Conservation (phyloP, 2,797 vertebrate species). For the Agapornis canus region DNA sequence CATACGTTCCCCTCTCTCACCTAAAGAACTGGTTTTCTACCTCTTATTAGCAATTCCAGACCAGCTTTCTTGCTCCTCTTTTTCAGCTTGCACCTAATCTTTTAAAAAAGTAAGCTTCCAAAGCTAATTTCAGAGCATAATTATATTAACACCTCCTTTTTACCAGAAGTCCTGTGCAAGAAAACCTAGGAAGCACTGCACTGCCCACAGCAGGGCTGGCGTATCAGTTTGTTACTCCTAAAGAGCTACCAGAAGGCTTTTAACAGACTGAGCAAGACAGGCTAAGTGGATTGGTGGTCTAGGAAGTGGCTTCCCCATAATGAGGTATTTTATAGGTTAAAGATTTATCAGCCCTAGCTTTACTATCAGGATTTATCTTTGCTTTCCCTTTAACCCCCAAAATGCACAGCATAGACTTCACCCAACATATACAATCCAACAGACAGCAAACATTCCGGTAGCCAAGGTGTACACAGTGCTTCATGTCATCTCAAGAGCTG, state of each 20-base stretch:
- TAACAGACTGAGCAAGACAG: neutral
- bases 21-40: neutral
- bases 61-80: neutral
- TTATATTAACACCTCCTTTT: neutral
- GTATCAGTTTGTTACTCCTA: neutral
- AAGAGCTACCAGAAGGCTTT: neutral
- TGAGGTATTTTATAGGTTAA: neutral
- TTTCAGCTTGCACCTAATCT: neutral
- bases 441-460: neutral
- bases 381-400: neutral
- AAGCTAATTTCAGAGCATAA: neutral
- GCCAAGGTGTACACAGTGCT: neutral
- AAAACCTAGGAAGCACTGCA: neutral
- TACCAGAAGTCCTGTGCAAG: neutral
- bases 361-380: neutral
- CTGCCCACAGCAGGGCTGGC: neutral
- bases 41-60: neutral
- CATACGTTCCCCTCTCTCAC: neutral
- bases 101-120: neutral
- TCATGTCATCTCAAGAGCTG: neutral
- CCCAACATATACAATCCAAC: accelerated
- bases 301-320: neutral
- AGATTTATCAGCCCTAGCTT: neutral
- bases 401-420: neutral
- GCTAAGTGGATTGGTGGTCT: neutral